Evolutionary conservation across 2,888 invertebrate genomes (phyloP).

Genomic region (Lasioglossum pauxillum): DNA sequence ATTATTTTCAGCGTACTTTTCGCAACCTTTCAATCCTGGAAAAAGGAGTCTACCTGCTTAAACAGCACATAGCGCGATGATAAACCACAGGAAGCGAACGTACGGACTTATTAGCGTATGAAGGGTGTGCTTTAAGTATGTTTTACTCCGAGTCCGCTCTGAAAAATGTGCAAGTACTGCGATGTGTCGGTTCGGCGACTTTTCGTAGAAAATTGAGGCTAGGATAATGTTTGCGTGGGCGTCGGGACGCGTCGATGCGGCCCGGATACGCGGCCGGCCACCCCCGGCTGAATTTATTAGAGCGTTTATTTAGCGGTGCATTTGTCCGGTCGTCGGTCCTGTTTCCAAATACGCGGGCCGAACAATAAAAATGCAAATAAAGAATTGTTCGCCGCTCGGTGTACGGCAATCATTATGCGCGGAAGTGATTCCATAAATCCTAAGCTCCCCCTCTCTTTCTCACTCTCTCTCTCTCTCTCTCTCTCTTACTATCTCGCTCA

Average conservation of each 20-base stretch:
- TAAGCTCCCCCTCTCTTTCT: neutral
- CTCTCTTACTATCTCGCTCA: neutral
- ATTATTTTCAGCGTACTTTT: too few species aligned
- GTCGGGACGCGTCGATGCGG: constrained; percentile 3
- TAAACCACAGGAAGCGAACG: too few species aligned
- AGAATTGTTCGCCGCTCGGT: constrained; percentile 47
- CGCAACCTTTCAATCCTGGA: too few species aligned
- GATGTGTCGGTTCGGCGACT: too few species aligned
- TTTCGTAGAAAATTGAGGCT: neutral
- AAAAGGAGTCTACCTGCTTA: too few species aligned
- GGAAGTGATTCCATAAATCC: constrained; percentile 56
- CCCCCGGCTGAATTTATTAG: constrained; percentile 47
- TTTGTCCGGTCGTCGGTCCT: constrained; percentile 38
- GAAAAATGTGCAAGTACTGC: too few species aligned
- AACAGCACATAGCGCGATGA: too few species aligned
- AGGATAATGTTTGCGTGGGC: constrained; percentile 12
- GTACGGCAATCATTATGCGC: constrained; percentile 53
- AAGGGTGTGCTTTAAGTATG: too few species aligned
- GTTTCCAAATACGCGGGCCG: constrained; percentile 23
- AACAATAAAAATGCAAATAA: constrained; percentile 65
- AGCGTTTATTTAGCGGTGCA: constrained; percentile 48
- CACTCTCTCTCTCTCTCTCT: neutral
- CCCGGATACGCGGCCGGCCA: neutral
- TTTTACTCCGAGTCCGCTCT: too few species aligned
- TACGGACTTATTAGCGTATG: too few species aligned